Evolutionary conservation across 2,888 invertebrate species (phyloP).

Genomic region (Psylliodes chrysocephalus): DNA sequence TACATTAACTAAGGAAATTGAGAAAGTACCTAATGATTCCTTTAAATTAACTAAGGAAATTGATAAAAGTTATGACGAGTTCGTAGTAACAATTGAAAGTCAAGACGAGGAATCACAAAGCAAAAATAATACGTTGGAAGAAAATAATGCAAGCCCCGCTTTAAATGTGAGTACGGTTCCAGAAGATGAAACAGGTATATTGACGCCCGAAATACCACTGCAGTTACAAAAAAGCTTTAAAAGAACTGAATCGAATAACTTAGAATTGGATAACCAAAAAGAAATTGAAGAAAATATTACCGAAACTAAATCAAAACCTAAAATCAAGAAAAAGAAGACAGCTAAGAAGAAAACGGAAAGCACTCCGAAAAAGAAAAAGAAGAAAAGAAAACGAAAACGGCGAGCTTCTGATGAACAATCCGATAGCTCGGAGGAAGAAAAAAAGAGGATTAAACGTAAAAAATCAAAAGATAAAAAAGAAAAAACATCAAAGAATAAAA

Average conservation of each 20-base stretch:
- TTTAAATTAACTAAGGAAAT: neutral
- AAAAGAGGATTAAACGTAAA: constrained; percentile 9
- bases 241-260: neutral
- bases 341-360: constrained; percentile 3
- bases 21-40: neutral
- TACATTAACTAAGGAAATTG: neutral
- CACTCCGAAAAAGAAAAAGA: constrained; percentile 24
- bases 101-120: neutral
- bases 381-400: constrained; percentile 22
- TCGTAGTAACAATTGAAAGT: neutral
- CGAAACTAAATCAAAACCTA: neutral
- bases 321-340: neutral
- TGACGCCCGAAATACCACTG: constrained; percentile 18
- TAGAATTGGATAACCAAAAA: neutral
- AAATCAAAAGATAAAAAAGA: neutral
- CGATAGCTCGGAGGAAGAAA: constrained; percentile 21
- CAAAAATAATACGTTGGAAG: no score
- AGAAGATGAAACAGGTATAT: constrained; percentile 11
- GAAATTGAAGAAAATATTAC: constrained; percentile 3
- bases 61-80: neutral
- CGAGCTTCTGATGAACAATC: constrained; percentile 7
- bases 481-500: neutral
- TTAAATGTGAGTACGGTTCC: neutral
- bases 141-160: neutral
- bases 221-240: neutral